Evolutionary conservation across 2,113 vertebrate species (phyloP).

Genomic region (Passer domesticus): DNA sequence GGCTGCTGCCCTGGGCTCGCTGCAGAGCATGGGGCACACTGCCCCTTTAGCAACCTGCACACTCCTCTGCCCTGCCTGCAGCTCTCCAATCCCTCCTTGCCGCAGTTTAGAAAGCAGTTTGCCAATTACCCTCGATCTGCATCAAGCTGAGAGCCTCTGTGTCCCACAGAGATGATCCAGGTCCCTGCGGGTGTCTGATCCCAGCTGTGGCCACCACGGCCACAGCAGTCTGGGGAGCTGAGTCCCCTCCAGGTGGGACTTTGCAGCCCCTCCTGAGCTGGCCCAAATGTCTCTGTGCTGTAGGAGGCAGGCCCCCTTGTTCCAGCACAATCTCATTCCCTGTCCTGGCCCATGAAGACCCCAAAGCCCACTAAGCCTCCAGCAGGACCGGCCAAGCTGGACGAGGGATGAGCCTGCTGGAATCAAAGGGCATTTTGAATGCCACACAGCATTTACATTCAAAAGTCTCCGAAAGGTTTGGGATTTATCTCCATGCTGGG

Average conservation of each 20-base stretch:
- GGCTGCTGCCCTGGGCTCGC: fast-evolving
- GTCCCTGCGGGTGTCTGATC: fast-evolving
- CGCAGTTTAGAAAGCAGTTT: not conserved
- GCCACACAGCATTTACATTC: constrained; percentile 4
- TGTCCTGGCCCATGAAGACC: not conserved
- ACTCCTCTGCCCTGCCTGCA: not conserved
- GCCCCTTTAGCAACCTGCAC: not conserved
- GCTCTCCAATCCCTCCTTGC: constrained; percentile 3
- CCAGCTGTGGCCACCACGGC: fast-evolving
- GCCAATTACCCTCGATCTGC: not conserved
- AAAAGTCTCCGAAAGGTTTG: not conserved
- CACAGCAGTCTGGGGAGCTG: fast-evolving
- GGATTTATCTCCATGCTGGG: constrained; percentile 51
- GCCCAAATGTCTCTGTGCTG: not conserved
- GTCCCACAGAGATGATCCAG: fast-evolving
- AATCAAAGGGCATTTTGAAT: not conserved
- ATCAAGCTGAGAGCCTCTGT: fast-evolving
- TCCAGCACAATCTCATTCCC: not conserved
- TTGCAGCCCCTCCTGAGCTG: not conserved
- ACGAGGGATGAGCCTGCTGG: fast-evolving
- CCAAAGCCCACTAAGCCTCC: fast-evolving
- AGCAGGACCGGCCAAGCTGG: not conserved
- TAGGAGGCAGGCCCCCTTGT: not conserved
- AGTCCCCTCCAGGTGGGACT: not conserved
- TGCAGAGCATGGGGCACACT: fast-evolving